Conservation (phyloP, 64 coral and sea anemone genomes). For the Anthopleura sola region DNA sequence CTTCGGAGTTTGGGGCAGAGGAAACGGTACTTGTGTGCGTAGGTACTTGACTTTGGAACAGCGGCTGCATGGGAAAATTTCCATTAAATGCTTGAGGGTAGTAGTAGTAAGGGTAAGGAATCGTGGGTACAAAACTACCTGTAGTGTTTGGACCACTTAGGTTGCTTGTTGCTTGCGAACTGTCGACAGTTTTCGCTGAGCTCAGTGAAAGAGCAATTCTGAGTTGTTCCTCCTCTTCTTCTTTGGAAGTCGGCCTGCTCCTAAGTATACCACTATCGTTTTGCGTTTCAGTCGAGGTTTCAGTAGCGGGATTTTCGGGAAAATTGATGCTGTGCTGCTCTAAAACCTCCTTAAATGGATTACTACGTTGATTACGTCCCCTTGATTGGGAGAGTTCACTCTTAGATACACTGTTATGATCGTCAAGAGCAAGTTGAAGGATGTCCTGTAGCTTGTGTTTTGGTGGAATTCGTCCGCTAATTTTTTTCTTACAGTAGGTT, state of each 20-base stretch:
- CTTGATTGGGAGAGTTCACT: background rate
- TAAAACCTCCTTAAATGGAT: background rate
- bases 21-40: no score
- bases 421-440: background rate
- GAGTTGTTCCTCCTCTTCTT: background rate
- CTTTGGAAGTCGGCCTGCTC: background rate
- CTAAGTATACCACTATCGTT: background rate
- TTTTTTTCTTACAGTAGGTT: background rate
- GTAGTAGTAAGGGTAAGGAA: no score
- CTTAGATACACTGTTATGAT: no score
- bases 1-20: no score
- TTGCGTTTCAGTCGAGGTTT: background rate
- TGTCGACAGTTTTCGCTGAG: no score
- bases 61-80: no score
- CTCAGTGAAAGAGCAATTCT: background rate
- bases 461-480: background rate
- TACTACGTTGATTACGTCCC: background rate
- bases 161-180: no score
- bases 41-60: no score
- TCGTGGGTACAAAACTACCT: no score
- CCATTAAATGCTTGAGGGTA: no score
- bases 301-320: no score
- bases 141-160: no score
- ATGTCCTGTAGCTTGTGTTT: background rate
- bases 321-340: background rate